Evolutionary conservation across 1,140 invertebrate genomes (phyloP).

Genomic region (Diachasma alloeum): DNA sequence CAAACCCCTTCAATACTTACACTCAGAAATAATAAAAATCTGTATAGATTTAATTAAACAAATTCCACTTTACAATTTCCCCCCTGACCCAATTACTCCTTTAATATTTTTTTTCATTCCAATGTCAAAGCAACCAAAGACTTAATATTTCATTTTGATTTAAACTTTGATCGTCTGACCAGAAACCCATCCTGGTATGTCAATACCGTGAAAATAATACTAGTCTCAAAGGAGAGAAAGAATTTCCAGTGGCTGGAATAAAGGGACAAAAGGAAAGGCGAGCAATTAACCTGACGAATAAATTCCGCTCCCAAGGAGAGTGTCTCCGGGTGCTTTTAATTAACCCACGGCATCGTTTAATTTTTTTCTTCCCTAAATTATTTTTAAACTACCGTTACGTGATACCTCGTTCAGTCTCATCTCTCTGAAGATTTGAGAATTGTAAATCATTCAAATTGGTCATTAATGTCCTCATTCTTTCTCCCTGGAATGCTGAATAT

Average conservation of each 20-base stretch:
- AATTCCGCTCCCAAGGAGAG: constrained; percentile 2
- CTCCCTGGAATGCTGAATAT: not conserved
- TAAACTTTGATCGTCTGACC: constrained; percentile 1
- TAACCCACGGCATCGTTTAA: constrained; percentile 1
- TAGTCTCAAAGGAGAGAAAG: not conserved
- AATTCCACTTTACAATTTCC: too few species aligned
- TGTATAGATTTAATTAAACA: too few species aligned
- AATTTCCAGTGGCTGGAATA: not conserved
- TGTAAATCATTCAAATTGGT: not conserved
- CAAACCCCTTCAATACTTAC: too few species aligned
- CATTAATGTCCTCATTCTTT: not conserved
- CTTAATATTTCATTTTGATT: not conserved
- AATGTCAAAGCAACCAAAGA: not conserved
- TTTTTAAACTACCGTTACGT: not conserved
- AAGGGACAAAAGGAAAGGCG: not conserved
- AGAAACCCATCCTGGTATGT: not conserved
- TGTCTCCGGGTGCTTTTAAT: not conserved
- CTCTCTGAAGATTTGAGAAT: not conserved
- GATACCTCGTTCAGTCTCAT: not conserved
- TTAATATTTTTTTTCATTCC: not conserved
- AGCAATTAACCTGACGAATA: constrained; percentile 9
- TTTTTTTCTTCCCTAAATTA: not conserved
- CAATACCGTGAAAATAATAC: not conserved
- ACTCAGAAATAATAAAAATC: too few species aligned
- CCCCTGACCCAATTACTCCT: not conserved